A percentile compares a stretch with the other conserved stretches of the same genome.
Evolutionary conservation across 2,797 vertebrate genomes (phyloP).

Genomic region (Acrocephalus scirpaceus): DNA sequence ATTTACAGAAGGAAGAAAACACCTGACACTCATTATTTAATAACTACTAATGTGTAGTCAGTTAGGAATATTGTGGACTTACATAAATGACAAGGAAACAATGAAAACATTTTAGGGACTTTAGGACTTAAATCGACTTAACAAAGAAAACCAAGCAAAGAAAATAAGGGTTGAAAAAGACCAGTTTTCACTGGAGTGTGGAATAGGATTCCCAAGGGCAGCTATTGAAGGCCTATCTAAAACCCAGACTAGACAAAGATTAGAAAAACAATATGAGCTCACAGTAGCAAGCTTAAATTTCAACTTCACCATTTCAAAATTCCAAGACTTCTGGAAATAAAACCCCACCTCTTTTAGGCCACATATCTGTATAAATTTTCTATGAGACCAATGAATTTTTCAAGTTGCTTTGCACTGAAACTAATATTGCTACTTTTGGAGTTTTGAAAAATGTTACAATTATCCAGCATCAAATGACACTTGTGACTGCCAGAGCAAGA

Average conservation of each 20-base stretch:
- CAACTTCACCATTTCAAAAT: slow-evolving; percentile 5
- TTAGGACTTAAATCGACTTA: not conserved
- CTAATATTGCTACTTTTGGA: not conserved
- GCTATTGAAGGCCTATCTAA: slow-evolving; percentile 22
- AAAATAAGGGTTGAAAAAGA: slow-evolving; percentile 14
- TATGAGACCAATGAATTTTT: not conserved
- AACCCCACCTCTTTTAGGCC: not conserved
- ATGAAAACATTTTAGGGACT: slow-evolving; percentile 7
- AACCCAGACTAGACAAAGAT: slow-evolving; percentile 40
- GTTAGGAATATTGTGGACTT: not conserved
- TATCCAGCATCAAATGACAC: not conserved
- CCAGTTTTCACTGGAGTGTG: slow-evolving; percentile 30
- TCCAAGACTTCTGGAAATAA: not conserved
- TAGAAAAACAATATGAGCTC: slow-evolving; percentile 38
- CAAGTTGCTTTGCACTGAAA: not conserved
- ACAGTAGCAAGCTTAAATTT: slow-evolving; percentile 7
- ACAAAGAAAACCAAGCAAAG: slow-evolving; percentile 35
- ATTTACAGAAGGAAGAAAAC: not conserved
- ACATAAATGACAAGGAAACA: not conserved
- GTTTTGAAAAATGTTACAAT: not conserved
- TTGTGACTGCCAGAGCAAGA: not conserved
- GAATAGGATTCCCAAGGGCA: slow-evolving; percentile 10
- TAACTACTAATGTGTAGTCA: not conserved
- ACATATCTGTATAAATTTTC: slow-evolving; percentile 7
- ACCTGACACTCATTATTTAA: not conserved